Conservation (phyloP, 2,888 invertebrate genomes). For the Nemotelus pantherinus region DNA sequence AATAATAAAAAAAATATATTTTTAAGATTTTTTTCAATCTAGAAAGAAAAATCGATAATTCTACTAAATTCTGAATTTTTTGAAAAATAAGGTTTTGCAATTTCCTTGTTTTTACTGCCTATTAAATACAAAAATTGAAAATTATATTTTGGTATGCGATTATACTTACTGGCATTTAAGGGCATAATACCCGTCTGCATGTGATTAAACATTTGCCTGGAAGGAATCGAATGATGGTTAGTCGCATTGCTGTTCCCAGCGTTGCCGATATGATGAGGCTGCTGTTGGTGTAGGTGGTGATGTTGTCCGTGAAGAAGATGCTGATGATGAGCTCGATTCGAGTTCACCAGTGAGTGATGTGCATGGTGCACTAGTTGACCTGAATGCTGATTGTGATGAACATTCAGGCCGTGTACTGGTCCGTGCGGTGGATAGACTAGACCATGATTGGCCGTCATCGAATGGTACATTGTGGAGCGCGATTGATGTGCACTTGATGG, state of each 20-base stretch:
- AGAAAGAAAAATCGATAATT: too few relatives aligned
- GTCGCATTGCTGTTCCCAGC: constrained; percentile 61
- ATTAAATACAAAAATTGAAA: background rate
- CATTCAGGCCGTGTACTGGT: constrained; percentile 61
- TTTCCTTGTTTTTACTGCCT: background rate
- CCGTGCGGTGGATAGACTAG: constrained; percentile 65
- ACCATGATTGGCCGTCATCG: constrained; percentile 61
- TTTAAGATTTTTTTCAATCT: too few relatives aligned
- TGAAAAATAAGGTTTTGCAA: too few relatives aligned
- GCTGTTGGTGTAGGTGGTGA: constrained; percentile 53
- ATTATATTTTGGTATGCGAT: background rate
- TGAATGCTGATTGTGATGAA: constrained; percentile 59
- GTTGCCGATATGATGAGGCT: constrained; percentile 54
- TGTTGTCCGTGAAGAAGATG: constrained; percentile 53
- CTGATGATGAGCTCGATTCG: constrained; percentile 56
- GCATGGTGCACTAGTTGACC: constrained; percentile 52
- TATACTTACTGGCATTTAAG: constrained; percentile 65
- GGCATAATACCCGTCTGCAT: constrained; percentile 64
- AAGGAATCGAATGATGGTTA: constrained; percentile 57
- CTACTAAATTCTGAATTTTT: too few relatives aligned
- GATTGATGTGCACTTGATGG: constrained; percentile 48
- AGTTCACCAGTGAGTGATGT: constrained; percentile 62
- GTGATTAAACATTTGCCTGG: constrained; percentile 64
- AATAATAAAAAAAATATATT: too few relatives aligned
- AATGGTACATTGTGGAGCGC: constrained; percentile 60